Evolutionary conservation across 1,140 invertebrate genomes (phyloP).

Genomic region (Drosophila bipectinata): DNA sequence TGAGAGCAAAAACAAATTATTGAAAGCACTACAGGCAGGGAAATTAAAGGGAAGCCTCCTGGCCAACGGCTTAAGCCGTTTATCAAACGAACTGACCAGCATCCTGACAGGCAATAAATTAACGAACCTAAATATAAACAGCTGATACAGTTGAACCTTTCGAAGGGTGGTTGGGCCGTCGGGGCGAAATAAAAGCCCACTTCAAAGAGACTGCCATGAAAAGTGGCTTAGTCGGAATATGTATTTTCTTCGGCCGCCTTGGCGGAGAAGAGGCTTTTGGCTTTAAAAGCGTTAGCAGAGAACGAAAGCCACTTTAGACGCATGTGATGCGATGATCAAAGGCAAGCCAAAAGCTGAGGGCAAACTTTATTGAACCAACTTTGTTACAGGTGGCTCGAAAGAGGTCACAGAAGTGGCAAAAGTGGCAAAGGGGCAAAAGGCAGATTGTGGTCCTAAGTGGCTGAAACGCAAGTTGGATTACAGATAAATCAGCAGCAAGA

Average conservation of each 20-base stretch:
- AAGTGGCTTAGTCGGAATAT: constrained; percentile 37
- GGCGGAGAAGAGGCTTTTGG: constrained; percentile 5
- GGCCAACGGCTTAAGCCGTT: constrained; percentile 45
- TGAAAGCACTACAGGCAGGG: constrained; percentile 19
- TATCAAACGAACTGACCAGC: constrained; percentile 56
- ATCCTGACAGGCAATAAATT: constrained; percentile 65
- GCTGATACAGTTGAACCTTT: constrained; percentile 18
- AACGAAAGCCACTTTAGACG: constrained; percentile 36
- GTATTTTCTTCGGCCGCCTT: constrained; percentile 6
- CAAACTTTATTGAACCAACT: constrained; percentile 59
- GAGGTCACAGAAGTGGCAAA: constrained; percentile 30
- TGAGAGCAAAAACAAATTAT: constrained; percentile 35
- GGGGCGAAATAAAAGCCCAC: constrained; percentile 38
- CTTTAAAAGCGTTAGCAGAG: constrained; percentile 29
- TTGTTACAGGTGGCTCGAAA: constrained; percentile 39
- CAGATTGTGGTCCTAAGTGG: constrained; percentile 42
- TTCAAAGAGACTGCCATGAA: constrained; percentile 57
- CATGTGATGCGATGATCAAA: constrained; percentile 54
- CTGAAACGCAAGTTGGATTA: constrained; percentile 41
- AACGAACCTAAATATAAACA: constrained; percentile 34
- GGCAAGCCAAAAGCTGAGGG: constrained; percentile 24
- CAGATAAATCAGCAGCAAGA: constrained; percentile 39
- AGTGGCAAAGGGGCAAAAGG: constrained; percentile 39
- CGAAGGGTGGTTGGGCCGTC: neutral
- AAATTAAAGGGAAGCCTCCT: constrained; percentile 25